Conservation (phyloP, 2,797 vertebrate species). For the Amniataba percoides region DNA sequence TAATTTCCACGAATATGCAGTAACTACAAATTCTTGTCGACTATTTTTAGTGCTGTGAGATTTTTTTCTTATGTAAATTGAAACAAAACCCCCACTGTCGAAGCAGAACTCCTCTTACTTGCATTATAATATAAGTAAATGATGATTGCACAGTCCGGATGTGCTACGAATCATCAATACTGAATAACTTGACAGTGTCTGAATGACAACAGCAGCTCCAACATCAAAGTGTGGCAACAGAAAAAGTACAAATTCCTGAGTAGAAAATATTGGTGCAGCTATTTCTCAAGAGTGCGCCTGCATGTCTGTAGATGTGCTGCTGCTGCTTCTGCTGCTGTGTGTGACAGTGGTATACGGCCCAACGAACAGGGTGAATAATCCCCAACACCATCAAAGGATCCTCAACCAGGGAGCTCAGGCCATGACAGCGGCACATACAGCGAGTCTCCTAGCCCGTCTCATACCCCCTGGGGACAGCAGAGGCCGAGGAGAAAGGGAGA, state of each 20-base stretch:
- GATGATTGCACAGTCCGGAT: constrained; percentile 19
- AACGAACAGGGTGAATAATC: constrained; percentile 80
- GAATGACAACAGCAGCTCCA: constrained; percentile 45
- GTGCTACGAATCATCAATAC: constrained; percentile 24
- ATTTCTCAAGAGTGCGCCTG: constrained; percentile 56
- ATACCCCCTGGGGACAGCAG: constrained; percentile 76
- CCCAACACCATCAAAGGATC: constrained; percentile 83
- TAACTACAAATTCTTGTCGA: not conserved
- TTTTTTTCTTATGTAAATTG: not conserved
- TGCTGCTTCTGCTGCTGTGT: constrained; percentile 62
- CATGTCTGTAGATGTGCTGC: constrained; percentile 47
- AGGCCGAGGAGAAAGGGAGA: constrained; percentile 65
- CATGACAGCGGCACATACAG: constrained; percentile 76
- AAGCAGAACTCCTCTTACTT: constrained; percentile 9
- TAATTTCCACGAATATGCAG: not conserved
- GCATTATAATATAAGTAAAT: not conserved
- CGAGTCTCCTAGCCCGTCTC: constrained; percentile 67
- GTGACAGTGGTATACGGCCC: constrained; percentile 72
- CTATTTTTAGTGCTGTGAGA: not conserved
- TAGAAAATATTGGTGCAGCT: constrained; percentile 51
- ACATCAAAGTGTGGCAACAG: constrained; percentile 65
- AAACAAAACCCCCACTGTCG: not conserved
- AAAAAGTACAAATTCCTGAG: constrained; percentile 52
- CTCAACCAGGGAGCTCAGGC: constrained; percentile 77
- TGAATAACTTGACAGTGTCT: constrained; percentile 45